Conservation (phyloP, 2,888 invertebrate species). For the Pachliopta kotzebuea region DNA sequence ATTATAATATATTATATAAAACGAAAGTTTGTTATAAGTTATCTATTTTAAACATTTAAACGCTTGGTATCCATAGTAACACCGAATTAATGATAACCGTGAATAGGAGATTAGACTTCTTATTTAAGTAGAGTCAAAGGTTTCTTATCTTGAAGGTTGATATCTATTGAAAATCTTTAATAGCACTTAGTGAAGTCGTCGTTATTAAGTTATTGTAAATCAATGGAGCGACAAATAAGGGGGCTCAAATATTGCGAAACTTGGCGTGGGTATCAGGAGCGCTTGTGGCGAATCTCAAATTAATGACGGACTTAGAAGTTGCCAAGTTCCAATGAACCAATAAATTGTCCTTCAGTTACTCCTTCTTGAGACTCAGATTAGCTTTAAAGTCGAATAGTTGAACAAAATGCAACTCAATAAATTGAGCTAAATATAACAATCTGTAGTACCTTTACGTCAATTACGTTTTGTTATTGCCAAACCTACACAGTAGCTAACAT, state of each 20-base stretch:
- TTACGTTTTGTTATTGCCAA: not conserved
- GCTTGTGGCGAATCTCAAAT: conserved; percentile 55
- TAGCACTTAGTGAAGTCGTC: conserved; percentile 32
- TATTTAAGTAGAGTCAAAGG: conserved; percentile 31
- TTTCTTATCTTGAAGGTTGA: conserved; percentile 30
- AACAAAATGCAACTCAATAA: conserved; percentile 24
- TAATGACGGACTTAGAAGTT: conserved; percentile 63
- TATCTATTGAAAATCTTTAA: conserved; percentile 29
- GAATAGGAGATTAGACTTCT: conserved; percentile 1
- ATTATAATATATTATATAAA: no score
- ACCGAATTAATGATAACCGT: not conserved
- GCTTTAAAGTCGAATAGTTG: conserved; percentile 41
- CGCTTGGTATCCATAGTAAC: not conserved
- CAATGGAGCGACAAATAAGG: conserved; percentile 59
- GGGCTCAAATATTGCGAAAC: conserved; percentile 58
- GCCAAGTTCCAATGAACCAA: conserved; percentile 54
- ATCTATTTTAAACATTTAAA: not conserved
- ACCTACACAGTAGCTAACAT: not conserved
- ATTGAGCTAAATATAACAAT: no score
- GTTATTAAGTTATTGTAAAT: conserved; percentile 52
- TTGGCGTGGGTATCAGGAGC: conserved; percentile 40
- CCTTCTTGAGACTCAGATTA: conserved; percentile 44
- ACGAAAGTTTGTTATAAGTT: not conserved
- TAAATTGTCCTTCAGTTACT: conserved; percentile 48
- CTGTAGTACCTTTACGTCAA: no score